A percentile compares a stretch with the other conserved stretches of the same genome.
These are phyloP conservation scores for Emys orbicularis DNA, from an alignment of 2,797 vertebrate genomes.

Conservation along the genomic window DNA sequence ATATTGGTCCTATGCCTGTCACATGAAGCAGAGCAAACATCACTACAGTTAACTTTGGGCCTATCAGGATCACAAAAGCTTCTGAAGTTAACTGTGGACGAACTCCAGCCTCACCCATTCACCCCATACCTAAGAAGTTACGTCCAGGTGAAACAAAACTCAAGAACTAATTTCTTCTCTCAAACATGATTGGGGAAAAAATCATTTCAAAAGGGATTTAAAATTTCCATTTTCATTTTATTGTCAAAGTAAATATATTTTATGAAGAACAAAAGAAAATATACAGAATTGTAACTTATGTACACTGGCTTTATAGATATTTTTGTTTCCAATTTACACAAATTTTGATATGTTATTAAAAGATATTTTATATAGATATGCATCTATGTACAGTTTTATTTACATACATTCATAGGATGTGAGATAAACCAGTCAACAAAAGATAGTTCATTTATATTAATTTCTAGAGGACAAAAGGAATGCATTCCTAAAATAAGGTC, in stretches of 20 bases:
- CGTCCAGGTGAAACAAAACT: conserved; percentile 29
- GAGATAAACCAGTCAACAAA: conserved; percentile 89
- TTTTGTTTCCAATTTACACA: conserved; percentile 90
- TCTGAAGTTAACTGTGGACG: conserved; percentile 6
- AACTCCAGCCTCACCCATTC: conserved; percentile 13
- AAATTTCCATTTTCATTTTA: conserved; percentile 88
- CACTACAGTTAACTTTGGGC: not conserved
- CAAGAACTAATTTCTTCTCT: not conserved
- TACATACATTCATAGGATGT: conserved; percentile 99
- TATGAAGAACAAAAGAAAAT: conserved; percentile 92
- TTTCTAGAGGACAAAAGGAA: conserved; percentile 91
- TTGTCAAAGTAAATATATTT: conserved; percentile 96
- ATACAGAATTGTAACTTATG: conserved; percentile 93
- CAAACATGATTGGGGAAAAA: conserved; percentile 48
- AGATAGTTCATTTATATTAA: conserved; percentile 85
- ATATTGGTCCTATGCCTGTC: not conserved
- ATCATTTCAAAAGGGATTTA: conserved; percentile 49
- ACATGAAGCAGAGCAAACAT: not conserved
- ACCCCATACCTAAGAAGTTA: conserved; percentile 46
- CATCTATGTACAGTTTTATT: conserved; percentile 89
- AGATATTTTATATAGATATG: conserved; percentile 86
- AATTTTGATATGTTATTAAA: conserved; percentile 88
- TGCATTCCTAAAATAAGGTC: conserved; percentile 79
- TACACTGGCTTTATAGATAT: conserved; percentile 90
- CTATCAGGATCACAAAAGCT: conserved; percentile 22